Evolutionary conservation across 1,140 invertebrate species (phyloP), one percentile per base, ranked within the genome.

Genomic region (Bombus haemorrhoidalis): DNA sequence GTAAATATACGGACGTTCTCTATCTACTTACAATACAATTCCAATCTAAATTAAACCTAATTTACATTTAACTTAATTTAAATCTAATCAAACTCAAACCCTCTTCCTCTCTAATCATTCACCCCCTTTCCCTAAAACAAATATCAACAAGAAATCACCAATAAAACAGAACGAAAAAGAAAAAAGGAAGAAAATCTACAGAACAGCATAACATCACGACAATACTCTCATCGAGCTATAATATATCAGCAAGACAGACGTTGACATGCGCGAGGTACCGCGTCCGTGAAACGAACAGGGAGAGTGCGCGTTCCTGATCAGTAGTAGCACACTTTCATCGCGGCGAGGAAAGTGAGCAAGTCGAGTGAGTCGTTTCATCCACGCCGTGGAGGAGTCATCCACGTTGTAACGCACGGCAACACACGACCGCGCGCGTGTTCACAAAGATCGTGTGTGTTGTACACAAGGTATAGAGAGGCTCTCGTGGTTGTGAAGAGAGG

Each of bases 311-410:
- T 89, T 90, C 86, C 87, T 90, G 88, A 87, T 93, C 89, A 92
- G 91, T 91, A 92, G 91, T 91, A 93, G 92, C 91, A 92, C 88
- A 93, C 93, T 93, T 93, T 93, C 91, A 88, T 91, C 89, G 93
- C 73, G 80, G 57, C 87, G 88, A 92, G 89, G 92, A 93, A 93
- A 93, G 93, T 91, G 91, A 92, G 86, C 87, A 88, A 90, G 86
- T 82, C 87, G 86, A 85, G 86, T 74, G 83, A 87, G 89, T 90
- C 85, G 62, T 47, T 83, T 57, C 62, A 25, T 78, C 59, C 76
- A 34, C 59, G 57, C n/a, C 15, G 59, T 62, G 10, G 57, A 66
- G 74, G 53, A 57, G 28, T 76, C 74, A 34, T 78, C 75, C 47
- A 43, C 71, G 71, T 41, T 47, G n/a, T 73, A 47, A 43, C 15